Evolutionary conservation across 37 sponge, comb jelly and placozoan genomes (phyloP).

Genomic region (Mnemiopsis leidyi): DNA sequence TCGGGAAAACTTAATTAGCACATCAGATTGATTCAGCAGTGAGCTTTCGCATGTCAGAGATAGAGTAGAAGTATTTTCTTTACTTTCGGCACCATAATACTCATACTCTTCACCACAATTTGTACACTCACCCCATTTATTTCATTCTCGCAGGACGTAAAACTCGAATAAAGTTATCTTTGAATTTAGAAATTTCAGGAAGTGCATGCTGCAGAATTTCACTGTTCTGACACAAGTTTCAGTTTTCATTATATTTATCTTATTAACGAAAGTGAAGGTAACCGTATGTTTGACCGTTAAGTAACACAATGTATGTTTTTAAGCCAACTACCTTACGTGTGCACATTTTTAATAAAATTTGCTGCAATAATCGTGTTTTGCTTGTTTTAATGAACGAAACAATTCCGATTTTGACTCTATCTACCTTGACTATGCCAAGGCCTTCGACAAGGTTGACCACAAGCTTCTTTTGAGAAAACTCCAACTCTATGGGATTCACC

Average conservation of each 20-base stretch:
- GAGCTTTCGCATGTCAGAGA: neutral
- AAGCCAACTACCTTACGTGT: conserved; percentile 64
- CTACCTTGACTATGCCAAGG: no score
- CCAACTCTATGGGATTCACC: no score
- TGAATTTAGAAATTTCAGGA: neutral
- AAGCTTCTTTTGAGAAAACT: no score
- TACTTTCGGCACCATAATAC: neutral
- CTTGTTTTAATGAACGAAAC: neutral
- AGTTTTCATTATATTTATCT: conserved; percentile 61
- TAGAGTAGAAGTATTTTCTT: no score
- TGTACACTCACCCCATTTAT: neutral
- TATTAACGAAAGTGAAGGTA: neutral
- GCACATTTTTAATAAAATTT: conserved; percentile 67
- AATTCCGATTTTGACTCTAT: no score
- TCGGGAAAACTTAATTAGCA: no score
- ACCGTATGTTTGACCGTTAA: conserved; percentile 49
- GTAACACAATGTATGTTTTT: conserved; percentile 65
- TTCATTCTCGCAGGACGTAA: neutral
- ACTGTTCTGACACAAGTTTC: conserved; percentile 47
- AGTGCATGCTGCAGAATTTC: neutral
- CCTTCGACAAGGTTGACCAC: no score
- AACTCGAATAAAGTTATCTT: neutral
- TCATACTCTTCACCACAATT: neutral
- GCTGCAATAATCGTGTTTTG: conserved; percentile 13
- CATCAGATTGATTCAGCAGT: neutral